Base-by-base conservation (phyloP, 2,888 invertebrate genomes). In the Amiota mariae region DNA sequence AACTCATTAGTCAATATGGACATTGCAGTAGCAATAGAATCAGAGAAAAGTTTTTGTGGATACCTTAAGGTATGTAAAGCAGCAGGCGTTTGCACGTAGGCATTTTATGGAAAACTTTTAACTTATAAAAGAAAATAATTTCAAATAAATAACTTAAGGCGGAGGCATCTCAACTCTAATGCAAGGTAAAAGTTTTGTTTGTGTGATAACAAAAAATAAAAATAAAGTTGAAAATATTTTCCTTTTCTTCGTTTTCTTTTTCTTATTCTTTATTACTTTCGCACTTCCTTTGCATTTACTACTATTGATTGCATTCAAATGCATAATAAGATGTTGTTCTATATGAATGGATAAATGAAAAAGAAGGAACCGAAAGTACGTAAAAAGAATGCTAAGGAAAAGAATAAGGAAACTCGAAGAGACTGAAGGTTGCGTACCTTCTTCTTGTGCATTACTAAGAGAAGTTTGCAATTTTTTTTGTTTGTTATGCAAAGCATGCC, bases 401-500 rank as follows among this genome's bases (percentile, higher is more conserved):
- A 67, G 13, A 49, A 51, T 10, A 67, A n/a, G 8, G 15, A 18
- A 20, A 36, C 36, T 36, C 15, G 51, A 18, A 20, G 51, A 8
- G n/a, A 24, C 15, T 15, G 51, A 18, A 13, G 15, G 47, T n/a
- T 70, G 75, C 72, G 71, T 75, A 81, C 73, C n/a, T n/a, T n/a
- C n/a, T 74, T 36, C 36, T 36, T 36, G 36, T 78, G 72, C 77
- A 78, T 75, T 36, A 71, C 48, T 47, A 51, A 24, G 66, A 20
- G 9, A 15, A 8, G 59, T 47, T 57, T 56, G 12, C 4, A 48
- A 10, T 79, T 74, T 80, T 82, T 75, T 48, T 73, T 70, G 76
- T 59, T 82, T 79, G 81, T 75, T 78, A 81, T 80, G 82, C 81
- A 80, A 81, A 78, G 79, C 82, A 81, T 81, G 64, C 74, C 71